phyloP scores from a whole-genome alignment of 35 echinoderm and acorn worm genomes.

The Apostichopus californicus region DNA sequence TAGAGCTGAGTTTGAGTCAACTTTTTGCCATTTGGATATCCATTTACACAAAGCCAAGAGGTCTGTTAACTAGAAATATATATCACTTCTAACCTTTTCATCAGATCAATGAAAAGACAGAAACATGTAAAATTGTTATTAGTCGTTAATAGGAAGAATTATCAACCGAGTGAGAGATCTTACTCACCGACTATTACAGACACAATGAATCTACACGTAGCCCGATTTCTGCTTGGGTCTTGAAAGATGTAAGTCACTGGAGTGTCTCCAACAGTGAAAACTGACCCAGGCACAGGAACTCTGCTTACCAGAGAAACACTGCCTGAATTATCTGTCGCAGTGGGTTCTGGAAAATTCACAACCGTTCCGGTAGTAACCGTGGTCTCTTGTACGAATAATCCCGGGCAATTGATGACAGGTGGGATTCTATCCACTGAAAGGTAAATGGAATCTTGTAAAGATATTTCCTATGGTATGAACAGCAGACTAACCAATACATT shows the following conservation, averaged over 20 bases:
- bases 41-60: too few relatives aligned
- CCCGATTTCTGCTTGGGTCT: slow-evolving; percentile 4
- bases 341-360: background rate
- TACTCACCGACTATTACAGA: background rate
- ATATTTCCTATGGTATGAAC: too few relatives aligned
- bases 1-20: too few relatives aligned
- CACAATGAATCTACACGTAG: background rate
- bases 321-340: slow-evolving; percentile 13
- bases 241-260: slow-evolving; percentile 4
- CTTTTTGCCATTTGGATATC: too few relatives aligned
- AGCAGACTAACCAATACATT: too few relatives aligned
- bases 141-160: too few relatives aligned
- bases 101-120: too few relatives aligned
- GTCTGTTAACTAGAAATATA: too few relatives aligned
- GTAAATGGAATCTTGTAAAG: too few relatives aligned
- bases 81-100: too few relatives aligned
- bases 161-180: too few relatives aligned
- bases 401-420: background rate
- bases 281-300: background rate
- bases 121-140: too few relatives aligned
- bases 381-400: background rate
- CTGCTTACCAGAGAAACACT: background rate
- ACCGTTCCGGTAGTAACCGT: background rate
- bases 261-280: background rate
- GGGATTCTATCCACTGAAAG: background rate